phyloP scores from a whole-genome alignment of 2,113 vertebrate species.

The Lepus europaeus region DNA sequence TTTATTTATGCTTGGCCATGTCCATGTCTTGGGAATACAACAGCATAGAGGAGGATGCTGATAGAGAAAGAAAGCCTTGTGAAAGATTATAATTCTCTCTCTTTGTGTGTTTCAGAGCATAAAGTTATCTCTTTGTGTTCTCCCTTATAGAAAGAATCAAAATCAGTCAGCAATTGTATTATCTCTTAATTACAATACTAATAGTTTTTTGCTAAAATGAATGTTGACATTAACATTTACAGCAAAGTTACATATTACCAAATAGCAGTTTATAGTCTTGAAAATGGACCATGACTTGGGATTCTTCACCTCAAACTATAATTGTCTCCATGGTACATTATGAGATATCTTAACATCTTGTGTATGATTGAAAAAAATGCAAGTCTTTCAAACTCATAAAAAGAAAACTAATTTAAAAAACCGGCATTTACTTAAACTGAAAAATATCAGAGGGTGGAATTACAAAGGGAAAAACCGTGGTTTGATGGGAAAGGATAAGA shows the following conservation, averaged over 20 bases:
- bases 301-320: conserved; percentile 81
- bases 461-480: conserved; percentile 50
- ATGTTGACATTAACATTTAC: conserved; percentile 69
- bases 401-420: conserved; percentile 77
- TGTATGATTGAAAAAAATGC: conserved; percentile 76
- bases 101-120: not conserved
- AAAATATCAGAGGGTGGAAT: conserved; percentile 75
- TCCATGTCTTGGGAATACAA: not conserved
- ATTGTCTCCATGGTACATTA: conserved; percentile 81
- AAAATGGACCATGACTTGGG: conserved; percentile 77
- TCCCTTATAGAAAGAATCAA: not conserved
- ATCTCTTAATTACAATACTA: not conserved
- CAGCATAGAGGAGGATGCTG: not conserved
- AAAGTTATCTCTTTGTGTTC: not conserved
- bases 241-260: conserved; percentile 81
- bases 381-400: conserved; percentile 61
- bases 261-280: conserved; percentile 81
- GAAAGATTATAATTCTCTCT: not conserved
- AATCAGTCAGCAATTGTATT: not conserved
- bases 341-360: conserved; percentile 76
- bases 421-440: conserved; percentile 70
- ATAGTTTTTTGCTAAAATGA: conserved; percentile 80
- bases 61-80: not conserved
- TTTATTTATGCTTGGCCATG: not conserved
- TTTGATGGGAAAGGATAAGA: conserved; percentile 75